Evolutionary conservation across 2,888 invertebrate genomes (phyloP).

Genomic region (Ophion costatus): DNA sequence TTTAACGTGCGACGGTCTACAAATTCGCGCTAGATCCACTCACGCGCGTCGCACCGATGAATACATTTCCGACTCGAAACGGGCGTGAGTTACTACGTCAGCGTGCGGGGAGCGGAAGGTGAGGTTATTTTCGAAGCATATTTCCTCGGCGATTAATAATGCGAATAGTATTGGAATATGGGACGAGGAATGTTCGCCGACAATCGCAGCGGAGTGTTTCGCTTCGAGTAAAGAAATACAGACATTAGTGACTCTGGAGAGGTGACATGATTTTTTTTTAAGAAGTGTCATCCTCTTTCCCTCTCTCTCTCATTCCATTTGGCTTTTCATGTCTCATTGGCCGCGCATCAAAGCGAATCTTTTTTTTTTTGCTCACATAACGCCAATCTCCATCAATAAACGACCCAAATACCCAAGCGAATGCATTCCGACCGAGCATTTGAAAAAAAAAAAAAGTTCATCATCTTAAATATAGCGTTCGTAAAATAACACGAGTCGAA

Average conservation of each 20-base stretch:
- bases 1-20: background rate
- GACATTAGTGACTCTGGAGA: background rate
- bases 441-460: too few species aligned
- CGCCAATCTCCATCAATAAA: background rate
- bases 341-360: background rate
- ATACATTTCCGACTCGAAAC: background rate
- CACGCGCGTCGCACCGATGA: too few species aligned
- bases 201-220: slow-evolving; percentile 11
- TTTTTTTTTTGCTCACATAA: background rate
- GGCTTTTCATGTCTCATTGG: too few species aligned
- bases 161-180: background rate
- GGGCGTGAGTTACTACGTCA: background rate
- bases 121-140: background rate
- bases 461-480: too few species aligned
- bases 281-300: background rate
- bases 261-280: background rate
- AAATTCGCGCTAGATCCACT: background rate
- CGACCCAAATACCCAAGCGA: too few species aligned
- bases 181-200: background rate
- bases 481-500: too few species aligned
- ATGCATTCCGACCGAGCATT: too few species aligned
- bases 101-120: background rate
- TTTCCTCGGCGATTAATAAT: background rate
- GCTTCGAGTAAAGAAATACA: background rate
- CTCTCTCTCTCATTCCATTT: background rate